Percentiles rank a stretch among this genome's conserved stretches.
phyloP scores from a whole-genome alignment of 2,888 invertebrate species.

The Alloscopus bannaensis region DNA sequence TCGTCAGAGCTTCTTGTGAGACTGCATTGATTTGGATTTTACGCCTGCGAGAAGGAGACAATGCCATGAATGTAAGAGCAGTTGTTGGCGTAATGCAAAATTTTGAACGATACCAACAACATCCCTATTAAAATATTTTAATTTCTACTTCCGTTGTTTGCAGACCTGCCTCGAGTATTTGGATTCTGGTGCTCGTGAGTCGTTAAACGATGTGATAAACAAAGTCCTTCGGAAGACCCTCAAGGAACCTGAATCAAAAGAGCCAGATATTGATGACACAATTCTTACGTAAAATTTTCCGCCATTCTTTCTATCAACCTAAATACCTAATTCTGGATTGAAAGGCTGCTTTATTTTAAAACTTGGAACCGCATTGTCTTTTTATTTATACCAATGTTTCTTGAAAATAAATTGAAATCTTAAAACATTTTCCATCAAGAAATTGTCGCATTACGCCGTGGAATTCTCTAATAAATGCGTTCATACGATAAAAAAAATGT shows the following conservation, averaged over 20 bases:
- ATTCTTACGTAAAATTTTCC: slow-evolving; percentile 85
- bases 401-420: no score
- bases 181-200: slow-evolving; percentile 92
- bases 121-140: background rate
- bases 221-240: slow-evolving; percentile 90
- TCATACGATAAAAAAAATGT: no score
- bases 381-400: no score
- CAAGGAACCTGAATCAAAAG: slow-evolving; percentile 87
- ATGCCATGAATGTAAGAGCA: slow-evolving; percentile 81
- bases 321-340: no score
- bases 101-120: no score
- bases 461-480: no score
- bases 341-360: no score
- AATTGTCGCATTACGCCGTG: no score
- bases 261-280: slow-evolving; percentile 95
- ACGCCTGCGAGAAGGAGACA: slow-evolving; percentile 85
- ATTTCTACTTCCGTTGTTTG: slow-evolving; percentile 77
- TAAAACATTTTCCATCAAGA: no score
- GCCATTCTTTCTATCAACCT: no score
- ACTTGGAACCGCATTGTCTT: no score
- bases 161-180: slow-evolving; percentile 79
- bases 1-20: slow-evolving; percentile 96
- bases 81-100: no score
- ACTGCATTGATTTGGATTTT: slow-evolving; percentile 91
- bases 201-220: slow-evolving; percentile 90